These are phyloP conservation scores for Phocides pigmalion DNA, from an alignment of 1,140 invertebrate genomes.

Conservation along the genomic window DNA sequence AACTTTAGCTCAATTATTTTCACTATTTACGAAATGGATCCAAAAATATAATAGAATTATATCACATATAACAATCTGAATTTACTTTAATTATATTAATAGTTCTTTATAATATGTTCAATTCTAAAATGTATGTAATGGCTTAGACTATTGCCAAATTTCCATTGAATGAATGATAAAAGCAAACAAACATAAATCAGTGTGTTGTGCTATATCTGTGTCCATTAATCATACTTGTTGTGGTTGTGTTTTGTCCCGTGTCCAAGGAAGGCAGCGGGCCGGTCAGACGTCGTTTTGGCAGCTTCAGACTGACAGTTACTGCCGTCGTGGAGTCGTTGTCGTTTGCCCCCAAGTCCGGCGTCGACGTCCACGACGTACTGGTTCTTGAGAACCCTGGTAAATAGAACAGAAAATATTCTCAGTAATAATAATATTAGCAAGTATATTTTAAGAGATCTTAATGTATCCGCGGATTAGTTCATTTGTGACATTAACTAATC, in stretches of 20 bases:
- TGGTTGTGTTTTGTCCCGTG: constrained; percentile 76
- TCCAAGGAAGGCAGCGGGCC: constrained; percentile 78
- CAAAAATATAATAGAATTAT: too few species aligned
- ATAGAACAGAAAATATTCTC: too few species aligned
- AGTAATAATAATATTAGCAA: too few species aligned
- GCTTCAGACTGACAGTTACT: constrained; percentile 87
- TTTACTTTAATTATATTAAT: too few species aligned
- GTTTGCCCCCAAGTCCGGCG: constrained; percentile 87
- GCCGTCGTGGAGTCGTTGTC: constrained; percentile 83
- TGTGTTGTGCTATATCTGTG: constrained; percentile 2
- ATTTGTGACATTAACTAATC: too few species aligned
- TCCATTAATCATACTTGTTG: constrained; percentile 44
- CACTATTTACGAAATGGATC: too few species aligned
- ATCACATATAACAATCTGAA: too few species aligned
- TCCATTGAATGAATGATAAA: constrained; percentile 12
- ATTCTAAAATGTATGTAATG: too few species aligned
- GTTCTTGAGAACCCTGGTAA: constrained; percentile 69
- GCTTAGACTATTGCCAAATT: constrained; percentile 11
- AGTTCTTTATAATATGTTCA: too few species aligned
- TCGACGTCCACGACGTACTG: constrained; percentile 88
- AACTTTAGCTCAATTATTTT: too few species aligned
- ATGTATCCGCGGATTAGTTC: background rate
- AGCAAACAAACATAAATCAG: constrained; percentile 15
- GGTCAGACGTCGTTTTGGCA: constrained; percentile 85
- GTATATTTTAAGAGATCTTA: too few species aligned